Base-by-base conservation (phyloP, 2,797 vertebrate species). In the Mormyrops attenuatus region DNA sequence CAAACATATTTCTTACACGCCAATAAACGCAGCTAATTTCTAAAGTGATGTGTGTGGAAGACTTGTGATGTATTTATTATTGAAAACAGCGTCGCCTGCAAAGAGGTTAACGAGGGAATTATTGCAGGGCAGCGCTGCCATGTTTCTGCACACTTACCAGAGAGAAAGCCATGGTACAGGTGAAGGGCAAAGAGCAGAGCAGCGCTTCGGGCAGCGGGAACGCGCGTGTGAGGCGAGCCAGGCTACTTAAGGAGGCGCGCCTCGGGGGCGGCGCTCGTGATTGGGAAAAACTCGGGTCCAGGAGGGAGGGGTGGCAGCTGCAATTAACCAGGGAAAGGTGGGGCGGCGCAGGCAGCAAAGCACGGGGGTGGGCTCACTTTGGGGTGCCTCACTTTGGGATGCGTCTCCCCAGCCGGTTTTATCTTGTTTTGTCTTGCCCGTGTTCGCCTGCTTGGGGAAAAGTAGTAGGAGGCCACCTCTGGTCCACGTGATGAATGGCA, bases 121-220 rank as follows among this genome's bases (percentile, higher is more conserved):
- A 3, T 2, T 73, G 66, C 5, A 44, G 38, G 38, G 38, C 73
- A 17, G 41, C 38, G 38, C 73, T 41, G 17, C 73, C 73, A 30
- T 80, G 73, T 80, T 80, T 7, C 38, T 17, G 17, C 73, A 73
- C 63, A 95, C 96, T 96, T 93, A 97, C 96, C 96, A 96, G 89
- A 90, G 96, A 96, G 95, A 96, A 97, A 77, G 96, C 96, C 96
- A 97, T 97, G 89, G 84, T 91, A 90, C 55, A 50, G 69, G 5
- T 13, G 26, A n/a, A 38, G 5, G 57, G 11, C 26, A 26, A 55
- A 15, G 47, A 41, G 50, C 26, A 88, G 69, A 86, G 87, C 88
- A 92, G 91, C 38, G 91, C 88, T 93, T 92, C 93, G 93, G 90
- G 89, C 91, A 92, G 90, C 91, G 88, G 5, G 3, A 3, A 3